phyloP scores from a whole-genome alignment of 2,113 vertebrate species.

The Hassar affinis region DNA sequence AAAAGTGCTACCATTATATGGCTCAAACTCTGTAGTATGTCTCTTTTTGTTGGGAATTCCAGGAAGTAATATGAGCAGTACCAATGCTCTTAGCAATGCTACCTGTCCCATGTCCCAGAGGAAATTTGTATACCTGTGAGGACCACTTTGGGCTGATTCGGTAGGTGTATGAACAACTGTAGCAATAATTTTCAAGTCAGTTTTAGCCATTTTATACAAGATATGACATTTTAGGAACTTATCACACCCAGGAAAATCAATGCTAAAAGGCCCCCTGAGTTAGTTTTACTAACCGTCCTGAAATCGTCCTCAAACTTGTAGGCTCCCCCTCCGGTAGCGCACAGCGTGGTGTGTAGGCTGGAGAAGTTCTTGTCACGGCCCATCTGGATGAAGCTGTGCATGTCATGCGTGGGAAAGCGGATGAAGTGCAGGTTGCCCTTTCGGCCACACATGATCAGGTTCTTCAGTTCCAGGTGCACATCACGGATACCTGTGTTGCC shows the following conservation, averaged over 20 bases:
- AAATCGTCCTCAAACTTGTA: conserved; percentile 91
- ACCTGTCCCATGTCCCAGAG: background rate
- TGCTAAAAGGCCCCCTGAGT: background rate
- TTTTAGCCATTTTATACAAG: background rate
- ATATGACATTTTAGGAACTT: background rate
- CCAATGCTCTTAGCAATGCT: background rate
- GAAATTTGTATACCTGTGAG: background rate
- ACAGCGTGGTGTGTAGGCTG: conserved; percentile 84
- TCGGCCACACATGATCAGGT: conserved; percentile 84
- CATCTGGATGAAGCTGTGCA: conserved; percentile 90
- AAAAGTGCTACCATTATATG: background rate
- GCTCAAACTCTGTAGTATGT: too few relatives aligned
- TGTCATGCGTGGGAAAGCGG: conserved; percentile 83
- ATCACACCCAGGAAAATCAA: background rate
- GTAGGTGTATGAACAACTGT: background rate
- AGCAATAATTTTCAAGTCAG: background rate
- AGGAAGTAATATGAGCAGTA: background rate
- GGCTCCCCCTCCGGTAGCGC: conserved; percentile 85
- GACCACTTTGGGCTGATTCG: background rate
- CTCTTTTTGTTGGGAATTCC: background rate
- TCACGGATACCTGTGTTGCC: conserved; percentile 86
- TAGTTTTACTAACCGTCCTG: conserved; percentile 73
- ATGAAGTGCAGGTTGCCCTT: conserved; percentile 89
- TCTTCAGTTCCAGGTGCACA: conserved; percentile 85
- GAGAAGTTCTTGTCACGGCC: conserved; percentile 89